A percentile compares a stretch with the other conserved stretches of the same genome.
These are phyloP conservation scores for Otus scops DNA, from an alignment of 2,797 vertebrate genomes.

Conservation along the genomic window DNA sequence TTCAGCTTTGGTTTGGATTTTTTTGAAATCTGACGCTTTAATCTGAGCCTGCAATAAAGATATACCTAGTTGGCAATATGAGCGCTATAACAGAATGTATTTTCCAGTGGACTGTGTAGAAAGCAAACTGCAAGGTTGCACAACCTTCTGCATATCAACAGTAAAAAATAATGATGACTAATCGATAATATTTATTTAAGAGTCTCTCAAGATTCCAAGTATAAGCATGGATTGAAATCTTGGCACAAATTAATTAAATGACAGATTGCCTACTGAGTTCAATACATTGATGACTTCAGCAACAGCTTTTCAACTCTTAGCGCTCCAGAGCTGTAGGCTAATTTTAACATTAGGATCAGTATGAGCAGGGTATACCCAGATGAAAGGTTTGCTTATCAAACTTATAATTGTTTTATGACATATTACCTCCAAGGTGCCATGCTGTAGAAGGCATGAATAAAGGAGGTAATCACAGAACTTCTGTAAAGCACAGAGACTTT, in stretches of 20 bases:
- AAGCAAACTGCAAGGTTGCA: background rate
- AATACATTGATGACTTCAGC: background rate
- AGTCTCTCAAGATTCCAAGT: background rate
- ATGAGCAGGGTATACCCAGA: background rate
- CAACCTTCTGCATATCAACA: slow-evolving; percentile 33
- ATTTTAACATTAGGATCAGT: background rate
- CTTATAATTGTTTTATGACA: background rate
- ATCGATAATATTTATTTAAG: slow-evolving; percentile 51
- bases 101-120: background rate
- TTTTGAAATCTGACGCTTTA: background rate
- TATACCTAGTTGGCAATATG: background rate
- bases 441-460: background rate
- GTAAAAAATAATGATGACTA: slow-evolving; percentile 34
- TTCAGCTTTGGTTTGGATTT: background rate
- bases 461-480: background rate
- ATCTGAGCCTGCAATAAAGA: background rate
- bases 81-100: background rate
- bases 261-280: slow-evolving; percentile 30
- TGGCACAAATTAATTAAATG: slow-evolving; percentile 4
- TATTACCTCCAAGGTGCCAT: background rate
- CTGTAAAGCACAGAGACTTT: background rate
- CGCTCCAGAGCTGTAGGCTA: background rate
- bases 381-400: background rate
- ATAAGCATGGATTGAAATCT: background rate
- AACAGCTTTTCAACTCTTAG: background rate